phyloP scores from a whole-genome alignment of 2,113 vertebrate genomes.

The Rhineura floridana region DNA sequence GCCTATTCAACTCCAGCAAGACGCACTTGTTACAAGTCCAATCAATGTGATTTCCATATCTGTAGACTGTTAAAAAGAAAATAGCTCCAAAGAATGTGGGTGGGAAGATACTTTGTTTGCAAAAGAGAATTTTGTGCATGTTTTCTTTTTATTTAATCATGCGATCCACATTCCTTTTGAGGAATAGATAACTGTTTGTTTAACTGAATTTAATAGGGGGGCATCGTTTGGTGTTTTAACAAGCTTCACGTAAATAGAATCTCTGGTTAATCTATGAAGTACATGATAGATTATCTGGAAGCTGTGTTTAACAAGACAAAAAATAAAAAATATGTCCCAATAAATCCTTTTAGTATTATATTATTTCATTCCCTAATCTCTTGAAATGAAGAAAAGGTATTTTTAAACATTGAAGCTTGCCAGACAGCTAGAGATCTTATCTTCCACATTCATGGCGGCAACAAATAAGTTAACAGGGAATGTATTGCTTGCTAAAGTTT shows the following conservation, averaged over 20 bases:
- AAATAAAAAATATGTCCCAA: not conserved
- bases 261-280: not conserved
- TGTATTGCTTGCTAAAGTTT: not conserved
- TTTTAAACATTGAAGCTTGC: slow-evolving; percentile 27
- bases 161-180: not conserved
- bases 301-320: not conserved
- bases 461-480: slow-evolving; percentile 22
- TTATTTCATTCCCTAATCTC: slow-evolving; percentile 47
- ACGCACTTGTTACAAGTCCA: not conserved
- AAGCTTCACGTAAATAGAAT: not conserved
- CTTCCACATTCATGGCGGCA: slow-evolving; percentile 16
- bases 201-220: not conserved
- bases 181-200: not conserved
- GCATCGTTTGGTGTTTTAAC: not conserved
- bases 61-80: not conserved
- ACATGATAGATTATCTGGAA: not conserved
- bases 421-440: slow-evolving; percentile 25
- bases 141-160: not conserved
- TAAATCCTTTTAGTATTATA: slow-evolving; percentile 38
- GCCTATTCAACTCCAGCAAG: not conserved
- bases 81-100: not conserved
- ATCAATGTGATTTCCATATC: not conserved
- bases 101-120: not conserved
- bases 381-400: slow-evolving; percentile 46
- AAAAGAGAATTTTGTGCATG: not conserved